Evolutionary conservation across 2,888 invertebrate genomes (phyloP), one percentile per base, ranked within the genome.

Genomic region (Oithona nana): DNA sequence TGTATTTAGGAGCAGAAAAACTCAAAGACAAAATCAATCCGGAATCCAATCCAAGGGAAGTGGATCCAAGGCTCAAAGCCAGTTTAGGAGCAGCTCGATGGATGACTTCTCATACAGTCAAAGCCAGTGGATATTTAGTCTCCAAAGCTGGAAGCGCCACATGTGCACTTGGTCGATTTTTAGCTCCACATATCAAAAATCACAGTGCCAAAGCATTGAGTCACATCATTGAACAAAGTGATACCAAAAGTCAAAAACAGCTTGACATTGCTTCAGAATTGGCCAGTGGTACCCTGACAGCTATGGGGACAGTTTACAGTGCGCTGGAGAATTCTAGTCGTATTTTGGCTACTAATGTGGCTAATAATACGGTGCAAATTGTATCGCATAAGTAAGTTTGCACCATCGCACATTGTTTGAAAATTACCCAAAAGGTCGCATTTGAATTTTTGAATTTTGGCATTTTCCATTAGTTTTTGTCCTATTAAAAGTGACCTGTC

Each of bases 331-430:
- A 78, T 57, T 84, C 85, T 0, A 84, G 83, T 0, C 76, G 76
- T 63, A 79, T 81, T 58, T 68, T 79, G 57, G 84, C 82, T 4
- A 50, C 31, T 16, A 60, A 60, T 51, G 24, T 86, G 26, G 80
- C 83, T 60, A 76, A 82, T 66, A 84, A 86, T 71, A 85, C 84
- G 0, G 84, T 85, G 0, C 78, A 80, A 68, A 78, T 84, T 63
- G 83, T 86, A 39, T 76, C 81, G 67, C 80, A 85, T 70, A 84
- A 81, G 83, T 84, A 74, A 73, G 76, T 16, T 39, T n/a, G n/a
- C n/a, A n/a, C n/a, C n/a, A n/a, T n/a, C n/a, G n/a, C n/a, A n/a
- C n/a, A n/a, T n/a, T n/a, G n/a, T n/a, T n/a, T n/a, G n/a, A n/a
- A n/a, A n/a, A n/a, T n/a, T n/a, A n/a, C n/a, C n/a, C n/a, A n/a